These are phyloP conservation scores for Thymelicus lineola DNA, from an alignment of 2,888 invertebrate species.

Conservation along the genomic window DNA sequence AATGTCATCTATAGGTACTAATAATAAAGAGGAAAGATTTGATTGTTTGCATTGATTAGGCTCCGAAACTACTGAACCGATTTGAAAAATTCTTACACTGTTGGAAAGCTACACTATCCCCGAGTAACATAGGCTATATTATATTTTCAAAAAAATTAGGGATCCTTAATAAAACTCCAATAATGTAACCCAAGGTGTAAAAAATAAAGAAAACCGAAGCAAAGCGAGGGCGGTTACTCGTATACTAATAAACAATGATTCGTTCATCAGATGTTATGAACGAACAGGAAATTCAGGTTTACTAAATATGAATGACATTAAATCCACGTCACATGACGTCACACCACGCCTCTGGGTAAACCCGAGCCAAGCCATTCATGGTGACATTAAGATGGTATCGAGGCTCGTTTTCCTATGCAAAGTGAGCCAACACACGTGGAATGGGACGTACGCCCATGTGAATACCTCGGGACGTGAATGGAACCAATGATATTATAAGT, in stretches of 20 bases:
- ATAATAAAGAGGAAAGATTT: too few species aligned
- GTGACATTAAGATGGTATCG: slow-evolving; percentile 26
- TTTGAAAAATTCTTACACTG: too few species aligned
- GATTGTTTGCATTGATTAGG: too few species aligned
- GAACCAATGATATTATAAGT: neutral
- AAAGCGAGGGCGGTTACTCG: too few species aligned
- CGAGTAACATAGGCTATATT: too few species aligned
- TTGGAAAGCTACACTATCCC: too few species aligned
- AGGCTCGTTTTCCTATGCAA: slow-evolving; percentile 8
- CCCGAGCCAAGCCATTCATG: neutral
- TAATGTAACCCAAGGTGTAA: too few species aligned
- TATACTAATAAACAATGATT: neutral
- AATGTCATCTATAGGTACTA: too few species aligned
- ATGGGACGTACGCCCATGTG: neutral
- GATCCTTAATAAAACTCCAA: too few species aligned
- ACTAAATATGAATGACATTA: slow-evolving; percentile 7
- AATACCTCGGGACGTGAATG: neutral
- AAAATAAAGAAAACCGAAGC: too few species aligned
- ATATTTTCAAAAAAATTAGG: too few species aligned
- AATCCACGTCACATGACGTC: neutral
- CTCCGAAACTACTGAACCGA: too few species aligned
- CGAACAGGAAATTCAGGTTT: slow-evolving; percentile 18
- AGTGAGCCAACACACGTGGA: slow-evolving; percentile 4
- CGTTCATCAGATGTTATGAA: neutral
- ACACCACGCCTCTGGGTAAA: neutral